Percentiles rank a stretch among this genome's conserved stretches.
phyloP scores from a whole-genome alignment of 2,888 invertebrate genomes.

The Psylliodes chrysocephalus region DNA sequence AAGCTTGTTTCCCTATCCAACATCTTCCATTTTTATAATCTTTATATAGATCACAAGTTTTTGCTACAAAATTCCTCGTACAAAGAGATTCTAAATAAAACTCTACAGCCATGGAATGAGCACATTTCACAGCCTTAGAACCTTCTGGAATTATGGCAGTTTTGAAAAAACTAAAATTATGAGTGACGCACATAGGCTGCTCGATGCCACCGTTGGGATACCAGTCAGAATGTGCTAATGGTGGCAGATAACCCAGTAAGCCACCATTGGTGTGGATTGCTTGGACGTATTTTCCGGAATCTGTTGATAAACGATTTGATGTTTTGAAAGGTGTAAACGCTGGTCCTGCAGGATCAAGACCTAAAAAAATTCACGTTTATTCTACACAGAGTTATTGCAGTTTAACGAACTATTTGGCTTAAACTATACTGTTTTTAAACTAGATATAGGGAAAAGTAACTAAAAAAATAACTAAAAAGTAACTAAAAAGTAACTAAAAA shows the following conservation, averaged over 20 bases:
- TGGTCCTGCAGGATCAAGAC: not conserved
- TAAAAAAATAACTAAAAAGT: too few species aligned
- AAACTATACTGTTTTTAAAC: too few species aligned
- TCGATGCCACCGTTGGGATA: not conserved
- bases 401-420: too few species aligned
- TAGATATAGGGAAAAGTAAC: too few species aligned
- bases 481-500: too few species aligned
- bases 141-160: too few species aligned
- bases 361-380: not conserved
- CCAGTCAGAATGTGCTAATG: not conserved
- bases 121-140: slow-evolving; percentile 51
- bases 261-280: not conserved
- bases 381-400: too few species aligned
- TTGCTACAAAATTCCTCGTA: slow-evolving; percentile 26
- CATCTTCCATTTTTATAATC: slow-evolving; percentile 39
- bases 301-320: not conserved
- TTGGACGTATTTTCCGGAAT: not conserved
- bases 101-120: slow-evolving; percentile 62
- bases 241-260: not conserved
- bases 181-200: not conserved
- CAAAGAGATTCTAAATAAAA: slow-evolving; percentile 61
- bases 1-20: slow-evolving; percentile 25
- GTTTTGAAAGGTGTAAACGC: not conserved
- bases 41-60: slow-evolving; percentile 28
- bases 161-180: too few species aligned